Percentiles rank a stretch among this genome's conserved stretches.
phyloP scores from a whole-genome alignment of 1,140 invertebrate species.

The Tribolium castaneum region DNA sequence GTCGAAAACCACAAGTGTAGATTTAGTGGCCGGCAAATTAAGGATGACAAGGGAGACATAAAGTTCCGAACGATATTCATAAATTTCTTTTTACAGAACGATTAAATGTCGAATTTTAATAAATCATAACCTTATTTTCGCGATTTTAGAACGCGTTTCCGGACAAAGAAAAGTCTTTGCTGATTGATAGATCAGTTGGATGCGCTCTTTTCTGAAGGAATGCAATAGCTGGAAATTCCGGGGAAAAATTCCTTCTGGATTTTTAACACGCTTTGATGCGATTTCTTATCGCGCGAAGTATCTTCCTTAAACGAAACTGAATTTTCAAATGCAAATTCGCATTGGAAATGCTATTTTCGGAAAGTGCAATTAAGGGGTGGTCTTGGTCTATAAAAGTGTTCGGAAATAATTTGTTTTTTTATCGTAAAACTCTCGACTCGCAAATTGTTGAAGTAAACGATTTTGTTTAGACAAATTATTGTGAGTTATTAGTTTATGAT shows the following conservation, averaged over 20 bases:
- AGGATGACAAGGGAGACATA: conserved; percentile 13
- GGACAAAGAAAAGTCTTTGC: not conserved
- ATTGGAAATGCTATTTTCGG: not conserved
- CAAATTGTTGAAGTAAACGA: too few species aligned
- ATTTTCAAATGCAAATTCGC: not conserved
- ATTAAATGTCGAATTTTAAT: not conserved
- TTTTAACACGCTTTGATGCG: conserved; percentile 12
- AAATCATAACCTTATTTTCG: conserved; percentile 12
- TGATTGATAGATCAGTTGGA: conserved; percentile 14
- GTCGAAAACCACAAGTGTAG: not conserved
- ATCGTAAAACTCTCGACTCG: too few species aligned
- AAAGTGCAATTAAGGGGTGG: not conserved
- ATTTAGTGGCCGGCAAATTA: conserved; percentile 1
- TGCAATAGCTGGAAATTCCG: conserved; percentile 13
- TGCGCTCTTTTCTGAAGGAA: not conserved
- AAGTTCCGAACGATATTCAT: conserved; percentile 8
- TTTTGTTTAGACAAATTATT: too few species aligned
- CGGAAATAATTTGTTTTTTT: too few species aligned
- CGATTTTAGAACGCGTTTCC: not conserved
- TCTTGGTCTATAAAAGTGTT: too few species aligned
- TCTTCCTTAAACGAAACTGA: not conserved
- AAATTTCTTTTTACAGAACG: conserved; percentile 12
- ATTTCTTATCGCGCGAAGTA: not conserved
- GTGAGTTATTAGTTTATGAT: too few species aligned
- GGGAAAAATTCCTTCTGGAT: conserved; percentile 14